Base-by-base conservation (phyloP, 2,113 vertebrate genomes). In the Cyphotilapia sp. region DNA sequence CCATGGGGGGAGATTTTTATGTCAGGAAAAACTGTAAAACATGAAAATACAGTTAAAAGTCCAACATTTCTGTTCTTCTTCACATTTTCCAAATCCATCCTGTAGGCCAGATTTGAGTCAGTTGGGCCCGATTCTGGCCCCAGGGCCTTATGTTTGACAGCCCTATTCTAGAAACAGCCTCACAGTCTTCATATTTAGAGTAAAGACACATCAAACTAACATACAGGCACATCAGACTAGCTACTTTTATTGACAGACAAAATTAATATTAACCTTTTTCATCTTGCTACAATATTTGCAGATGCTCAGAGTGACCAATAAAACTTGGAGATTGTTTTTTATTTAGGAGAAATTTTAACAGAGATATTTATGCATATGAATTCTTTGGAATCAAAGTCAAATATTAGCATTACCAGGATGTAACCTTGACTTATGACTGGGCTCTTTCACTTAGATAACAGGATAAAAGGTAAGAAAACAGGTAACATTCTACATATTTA, bases 351-450 rank as follows among this genome's bases (percentile, higher is more conserved):
- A 11, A 85, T 85, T 63, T 29, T 17, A 85, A 16, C n/a, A 13
- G 4, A 51, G 8, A 35, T 42, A 38, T 78, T 85, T 87, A 27
- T 35, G 84, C 57, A 51, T 85, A 83, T 86, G 10, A 82, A 86
- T 91, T 89, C 1, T 61, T 49, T 27, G 2, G 38, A 83, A 87
- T 89, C 85, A 87, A 85, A 82, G 78, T 84, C 82, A 93, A 93
- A 95, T 93, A 90, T 89, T 90, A 81, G 82, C 80, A n/a, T 92
- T 78, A 47, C 17, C 90, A 89, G 33, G 4, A 66, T 45, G 9
- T 8, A 82, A 80, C 45, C 56, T 5, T 14, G 84, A 85, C 82
- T 76, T 12, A 12, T 84, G 61, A 89, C 69, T 45, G 45, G 14
- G 17, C 22, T 83, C 35, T 9, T 19, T 63, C 71, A 49, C 49